A percentile compares a stretch with the other conserved stretches of the same genome.
These are phyloP conservation scores for Herpetotheres cachinnans DNA, from an alignment of 2,113 vertebrate genomes.

Conservation along the genomic window DNA sequence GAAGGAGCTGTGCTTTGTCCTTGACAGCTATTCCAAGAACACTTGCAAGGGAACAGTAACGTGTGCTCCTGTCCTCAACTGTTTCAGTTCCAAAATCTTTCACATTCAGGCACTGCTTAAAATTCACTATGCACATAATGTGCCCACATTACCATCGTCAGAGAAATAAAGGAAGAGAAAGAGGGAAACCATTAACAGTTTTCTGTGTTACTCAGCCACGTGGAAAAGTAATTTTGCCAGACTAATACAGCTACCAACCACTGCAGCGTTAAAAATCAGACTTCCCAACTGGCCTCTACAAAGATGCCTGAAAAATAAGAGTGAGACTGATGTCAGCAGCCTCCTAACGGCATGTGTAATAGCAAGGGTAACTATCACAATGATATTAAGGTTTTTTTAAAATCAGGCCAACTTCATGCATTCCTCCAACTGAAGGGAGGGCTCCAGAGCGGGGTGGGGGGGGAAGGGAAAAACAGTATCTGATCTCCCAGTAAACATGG, in stretches of 20 bases:
- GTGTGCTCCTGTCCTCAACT: constrained; percentile 20
- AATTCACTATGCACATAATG: constrained; percentile 21
- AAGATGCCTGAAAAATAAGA: not conserved
- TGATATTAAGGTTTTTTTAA: not conserved
- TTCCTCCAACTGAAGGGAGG: not conserved
- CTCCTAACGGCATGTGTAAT: not conserved
- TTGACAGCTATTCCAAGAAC: constrained; percentile 54
- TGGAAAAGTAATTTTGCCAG: not conserved
- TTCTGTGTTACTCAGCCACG: not conserved
- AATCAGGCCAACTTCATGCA: not conserved
- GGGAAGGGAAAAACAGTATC: too few relatives aligned
- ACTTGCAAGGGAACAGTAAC: constrained; percentile 23
- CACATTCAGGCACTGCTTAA: constrained; percentile 18
- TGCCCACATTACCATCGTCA: not conserved
- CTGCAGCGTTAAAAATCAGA: not conserved
- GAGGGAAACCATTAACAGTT: not conserved
- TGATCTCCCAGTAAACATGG: not conserved
- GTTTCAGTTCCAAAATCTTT: constrained; percentile 26
- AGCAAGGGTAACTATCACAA: not conserved
- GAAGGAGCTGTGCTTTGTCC: constrained; percentile 38
- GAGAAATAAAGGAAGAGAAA: not conserved
- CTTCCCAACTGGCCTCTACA: not conserved
- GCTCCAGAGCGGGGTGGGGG: too few relatives aligned
- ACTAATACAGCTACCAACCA: not conserved
- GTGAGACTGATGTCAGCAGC: accelerated